These are phyloP conservation scores for Siniperca chuatsi DNA, from an alignment of 2,113 vertebrate genomes.

Conservation along the genomic window DNA sequence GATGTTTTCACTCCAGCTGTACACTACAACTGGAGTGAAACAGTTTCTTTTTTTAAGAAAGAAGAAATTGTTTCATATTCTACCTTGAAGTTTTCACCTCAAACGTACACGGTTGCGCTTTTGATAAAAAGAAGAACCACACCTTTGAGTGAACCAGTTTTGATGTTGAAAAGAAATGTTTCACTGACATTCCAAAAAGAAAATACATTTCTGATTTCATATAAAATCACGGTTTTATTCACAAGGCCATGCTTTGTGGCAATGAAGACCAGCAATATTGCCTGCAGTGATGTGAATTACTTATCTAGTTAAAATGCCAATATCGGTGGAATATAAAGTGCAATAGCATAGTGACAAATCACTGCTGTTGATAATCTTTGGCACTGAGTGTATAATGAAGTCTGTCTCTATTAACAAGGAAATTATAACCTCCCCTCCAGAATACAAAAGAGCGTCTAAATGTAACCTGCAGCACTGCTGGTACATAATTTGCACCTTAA, in stretches of 20 bases:
- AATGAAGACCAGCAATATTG: neutral
- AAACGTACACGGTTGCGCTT: neutral
- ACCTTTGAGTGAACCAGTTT: neutral
- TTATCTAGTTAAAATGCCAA: constrained; percentile 13
- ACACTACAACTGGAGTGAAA: neutral
- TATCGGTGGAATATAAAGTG: constrained; percentile 17
- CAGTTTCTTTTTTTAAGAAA: neutral
- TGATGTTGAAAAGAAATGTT: constrained; percentile 25
- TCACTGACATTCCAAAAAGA: constrained; percentile 11
- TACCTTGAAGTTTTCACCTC: neutral
- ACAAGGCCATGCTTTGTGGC: constrained; percentile 18
- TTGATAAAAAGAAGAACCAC: neutral
- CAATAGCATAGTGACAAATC: neutral
- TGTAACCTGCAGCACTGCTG: constrained; percentile 4
- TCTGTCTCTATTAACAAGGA: constrained; percentile 25
- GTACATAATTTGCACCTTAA: constrained; percentile 29
- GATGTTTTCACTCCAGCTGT: constrained; percentile 6
- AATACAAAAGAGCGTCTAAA: constrained; percentile 10
- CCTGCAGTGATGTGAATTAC: constrained; percentile 30
- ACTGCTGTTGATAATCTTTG: constrained; percentile 24
- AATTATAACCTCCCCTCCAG: neutral
- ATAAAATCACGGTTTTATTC: neutral
- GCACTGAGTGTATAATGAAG: constrained; percentile 28
- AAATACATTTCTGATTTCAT: neutral
- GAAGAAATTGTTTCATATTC: constrained; percentile 22